Conservation (phyloP, 1,140 invertebrate species). For the Drosophila takahashii region DNA sequence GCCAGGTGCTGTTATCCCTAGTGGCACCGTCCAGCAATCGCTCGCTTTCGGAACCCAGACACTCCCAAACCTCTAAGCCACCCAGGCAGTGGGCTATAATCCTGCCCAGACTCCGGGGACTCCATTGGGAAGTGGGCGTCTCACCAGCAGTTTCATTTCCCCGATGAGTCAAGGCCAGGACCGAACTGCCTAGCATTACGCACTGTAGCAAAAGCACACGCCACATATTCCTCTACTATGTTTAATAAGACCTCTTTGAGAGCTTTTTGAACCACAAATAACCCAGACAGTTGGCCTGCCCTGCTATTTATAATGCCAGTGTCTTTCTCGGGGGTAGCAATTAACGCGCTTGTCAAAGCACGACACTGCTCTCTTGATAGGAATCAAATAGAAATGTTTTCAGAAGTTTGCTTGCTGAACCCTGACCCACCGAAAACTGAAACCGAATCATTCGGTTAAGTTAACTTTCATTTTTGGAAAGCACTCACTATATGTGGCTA, state of each 20-base stretch:
- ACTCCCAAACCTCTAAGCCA: conserved; percentile 84
- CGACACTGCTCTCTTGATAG: conserved; percentile 67
- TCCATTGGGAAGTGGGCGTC: conserved; percentile 25
- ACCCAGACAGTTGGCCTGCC: conserved; percentile 10
- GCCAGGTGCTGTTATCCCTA: conserved; percentile 86
- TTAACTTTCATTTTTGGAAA: conserved; percentile 71
- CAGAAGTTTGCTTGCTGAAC: conserved; percentile 63
- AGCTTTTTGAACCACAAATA: conserved; percentile 60
- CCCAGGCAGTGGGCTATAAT: conserved; percentile 82
- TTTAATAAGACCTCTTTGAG: conserved; percentile 1
- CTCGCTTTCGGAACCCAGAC: conserved; percentile 86
- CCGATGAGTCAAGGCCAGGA: conserved; percentile 18
- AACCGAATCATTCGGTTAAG: conserved; percentile 44
- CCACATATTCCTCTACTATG: conserved; percentile 40
- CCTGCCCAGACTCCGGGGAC: conserved; percentile 46
- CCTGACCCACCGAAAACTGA: conserved; percentile 43
- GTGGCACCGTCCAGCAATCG: conserved; percentile 86
- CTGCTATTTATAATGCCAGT: conserved; percentile 37
- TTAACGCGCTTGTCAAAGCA: conserved; percentile 77
- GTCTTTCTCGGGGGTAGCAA: conserved; percentile 32
- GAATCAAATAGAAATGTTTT: conserved; percentile 72
- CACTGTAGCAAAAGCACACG: conserved; percentile 47
- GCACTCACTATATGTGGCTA: conserved; percentile 25
- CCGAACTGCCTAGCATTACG: conserved; percentile 13
- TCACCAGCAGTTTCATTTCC: conserved; percentile 1